Conservation (phyloP, 1,140 invertebrate species). For the Bombus consobrinus region DNA sequence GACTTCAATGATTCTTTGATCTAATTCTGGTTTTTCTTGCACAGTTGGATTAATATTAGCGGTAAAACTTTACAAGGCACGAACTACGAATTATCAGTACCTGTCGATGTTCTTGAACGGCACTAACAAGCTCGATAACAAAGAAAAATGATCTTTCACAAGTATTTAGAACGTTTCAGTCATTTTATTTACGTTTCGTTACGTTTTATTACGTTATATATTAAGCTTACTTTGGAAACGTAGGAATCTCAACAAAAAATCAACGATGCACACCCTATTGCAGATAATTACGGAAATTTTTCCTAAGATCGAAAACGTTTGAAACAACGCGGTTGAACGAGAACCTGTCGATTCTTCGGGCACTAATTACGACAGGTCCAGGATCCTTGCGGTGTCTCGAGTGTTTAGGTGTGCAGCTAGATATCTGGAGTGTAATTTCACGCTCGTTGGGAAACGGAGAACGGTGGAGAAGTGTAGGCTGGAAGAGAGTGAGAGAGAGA, state of each 20-base stretch:
- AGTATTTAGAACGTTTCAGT: no score
- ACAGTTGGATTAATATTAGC: neutral
- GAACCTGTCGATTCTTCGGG: neutral
- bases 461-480: neutral
- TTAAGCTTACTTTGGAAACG: no score
- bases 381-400: slow-evolving; percentile 3
- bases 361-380: slow-evolving; percentile 39
- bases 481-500: neutral
- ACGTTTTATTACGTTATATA: no score
- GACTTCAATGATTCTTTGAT: neutral
- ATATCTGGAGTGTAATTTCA: slow-evolving; percentile 51
- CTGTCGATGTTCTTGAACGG: no score
- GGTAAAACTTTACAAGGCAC: neutral
- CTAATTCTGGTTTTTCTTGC: neutral
- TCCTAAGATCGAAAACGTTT: neutral
- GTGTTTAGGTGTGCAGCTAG: slow-evolving; percentile 22
- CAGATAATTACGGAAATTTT: no score
- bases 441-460: slow-evolving; percentile 17
- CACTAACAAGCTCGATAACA: no score
- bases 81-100: no score
- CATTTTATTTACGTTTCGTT: no score
- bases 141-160: no score
- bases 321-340: neutral
- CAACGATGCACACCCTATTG: no score
- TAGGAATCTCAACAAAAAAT: no score